A percentile compares a stretch with the other conserved stretches of the same genome.
These are phyloP conservation scores for Leptinotarsa undecemlineata DNA, from an alignment of 1,140 invertebrate species.

Conservation along the genomic window DNA sequence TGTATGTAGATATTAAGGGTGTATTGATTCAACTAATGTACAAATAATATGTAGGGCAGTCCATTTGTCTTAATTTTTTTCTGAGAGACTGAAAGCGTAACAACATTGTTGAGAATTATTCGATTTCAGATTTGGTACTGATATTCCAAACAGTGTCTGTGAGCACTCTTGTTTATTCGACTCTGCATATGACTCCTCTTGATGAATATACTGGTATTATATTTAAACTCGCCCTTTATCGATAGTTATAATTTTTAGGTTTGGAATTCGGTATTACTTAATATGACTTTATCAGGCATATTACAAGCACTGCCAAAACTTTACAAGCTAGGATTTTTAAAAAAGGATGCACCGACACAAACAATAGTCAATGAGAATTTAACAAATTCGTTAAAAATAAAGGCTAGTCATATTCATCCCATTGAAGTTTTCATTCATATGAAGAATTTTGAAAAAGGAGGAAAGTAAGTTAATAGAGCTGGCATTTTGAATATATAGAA, in stretches of 20 bases:
- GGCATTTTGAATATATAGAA: no score
- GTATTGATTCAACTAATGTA: no score
- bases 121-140: no score
- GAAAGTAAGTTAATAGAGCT: slow-evolving; percentile 51
- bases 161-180: slow-evolving; percentile 9
- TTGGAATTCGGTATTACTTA: slow-evolving; percentile 47
- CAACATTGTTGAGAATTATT: no score
- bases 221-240: no score
- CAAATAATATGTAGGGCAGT: no score
- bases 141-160: no score
- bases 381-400: slow-evolving; percentile 55
- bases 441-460: slow-evolving; percentile 62
- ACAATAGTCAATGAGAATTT: slow-evolving; percentile 57
- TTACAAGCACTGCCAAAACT: slow-evolving; percentile 44
- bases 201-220: no score
- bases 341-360: slow-evolving; percentile 42
- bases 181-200: background rate
- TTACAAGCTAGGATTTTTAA: slow-evolving; percentile 46
- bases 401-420: slow-evolving; percentile 62
- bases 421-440: slow-evolving; percentile 62
- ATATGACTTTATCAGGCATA: slow-evolving; percentile 44
- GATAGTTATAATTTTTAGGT: slow-evolving; percentile 36
- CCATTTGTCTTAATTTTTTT: no score
- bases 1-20: no score
- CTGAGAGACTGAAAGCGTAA: no score